A percentile compares a stretch with the other conserved stretches of the same genome.
Evolutionary conservation across 2,888 invertebrate species (phyloP).

Genomic region (Volucella zonaria): DNA sequence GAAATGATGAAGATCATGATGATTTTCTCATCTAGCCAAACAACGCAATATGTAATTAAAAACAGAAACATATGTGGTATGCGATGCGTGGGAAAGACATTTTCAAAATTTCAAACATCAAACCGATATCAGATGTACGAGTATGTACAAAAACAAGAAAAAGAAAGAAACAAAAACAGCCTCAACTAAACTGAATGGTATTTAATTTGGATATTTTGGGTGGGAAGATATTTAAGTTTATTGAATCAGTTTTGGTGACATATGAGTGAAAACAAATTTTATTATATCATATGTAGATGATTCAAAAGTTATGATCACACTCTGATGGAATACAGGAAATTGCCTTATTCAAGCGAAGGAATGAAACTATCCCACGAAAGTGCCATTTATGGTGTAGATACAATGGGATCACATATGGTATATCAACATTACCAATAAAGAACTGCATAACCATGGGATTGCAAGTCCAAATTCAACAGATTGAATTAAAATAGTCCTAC

Average conservation of each 20-base stretch:
- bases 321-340: slow-evolving; percentile 52
- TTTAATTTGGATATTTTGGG: slow-evolving; percentile 44
- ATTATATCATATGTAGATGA: slow-evolving; percentile 35
- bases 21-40: slow-evolving; percentile 36
- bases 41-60: slow-evolving; percentile 4
- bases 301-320: slow-evolving; percentile 26
- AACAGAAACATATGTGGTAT: slow-evolving; percentile 48
- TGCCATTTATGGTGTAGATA: slow-evolving; percentile 24
- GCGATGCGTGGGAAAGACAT: slow-evolving; percentile 63
- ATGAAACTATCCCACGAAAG: slow-evolving; percentile 18
- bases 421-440: too few relatives aligned
- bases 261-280: slow-evolving; percentile 17
- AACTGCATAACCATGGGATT: too few relatives aligned
- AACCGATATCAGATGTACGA: slow-evolving; percentile 15
- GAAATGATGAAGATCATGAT: slow-evolving; percentile 4
- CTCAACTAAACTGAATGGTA: slow-evolving; percentile 45
- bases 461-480: too few relatives aligned
- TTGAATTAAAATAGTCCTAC: too few relatives aligned
- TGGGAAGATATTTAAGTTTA: slow-evolving; percentile 54
- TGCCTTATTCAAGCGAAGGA: slow-evolving; percentile 16
- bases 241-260: slow-evolving; percentile 47
- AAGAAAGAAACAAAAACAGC: slow-evolving; percentile 13
- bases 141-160: background rate
- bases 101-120: slow-evolving; percentile 47
- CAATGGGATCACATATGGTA: background rate